A percentile compares a stretch with the other conserved stretches of the same genome.
phyloP scores from a whole-genome alignment of 2,797 vertebrate species.

The Microcaecilia unicolor region DNA sequence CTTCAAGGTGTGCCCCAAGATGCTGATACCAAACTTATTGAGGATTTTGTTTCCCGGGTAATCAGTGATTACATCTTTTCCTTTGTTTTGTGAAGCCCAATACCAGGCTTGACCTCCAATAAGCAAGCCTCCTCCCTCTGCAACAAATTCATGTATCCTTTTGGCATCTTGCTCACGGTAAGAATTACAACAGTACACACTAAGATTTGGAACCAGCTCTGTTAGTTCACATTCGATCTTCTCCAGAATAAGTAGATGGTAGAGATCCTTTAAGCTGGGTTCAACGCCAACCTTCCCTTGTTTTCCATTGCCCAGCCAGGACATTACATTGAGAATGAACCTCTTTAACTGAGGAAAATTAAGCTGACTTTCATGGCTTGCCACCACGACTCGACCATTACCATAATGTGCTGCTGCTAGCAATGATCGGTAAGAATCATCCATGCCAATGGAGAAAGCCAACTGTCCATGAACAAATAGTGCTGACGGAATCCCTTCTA shows the following conservation, averaged over 20 bases:
- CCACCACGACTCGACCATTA: slow-evolving; percentile 40
- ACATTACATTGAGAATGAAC: slow-evolving; percentile 46
- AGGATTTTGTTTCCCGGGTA: slow-evolving; percentile 54
- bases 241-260: slow-evolving; percentile 17
- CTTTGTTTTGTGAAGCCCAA: slow-evolving; percentile 53
- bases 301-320: slow-evolving; percentile 44
- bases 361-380: slow-evolving; percentile 39
- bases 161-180: slow-evolving; percentile 7
- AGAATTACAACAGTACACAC: slow-evolving; percentile 47
- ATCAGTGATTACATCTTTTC: slow-evolving; percentile 29
- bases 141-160: slow-evolving; percentile 41
- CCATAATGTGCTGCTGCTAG: slow-evolving; percentile 45
- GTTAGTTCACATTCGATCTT: slow-evolving; percentile 26
- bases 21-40: slow-evolving; percentile 50
- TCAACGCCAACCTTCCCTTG: slow-evolving; percentile 40
- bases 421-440: slow-evolving; percentile 32
- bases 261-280: slow-evolving; percentile 26
- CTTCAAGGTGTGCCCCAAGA: slow-evolving; percentile 27
- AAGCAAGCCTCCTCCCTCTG: slow-evolving; percentile 72
- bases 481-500: slow-evolving; percentile 33
- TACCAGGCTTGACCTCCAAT: slow-evolving; percentile 71
- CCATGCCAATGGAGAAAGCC: slow-evolving; percentile 46
- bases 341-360: slow-evolving; percentile 25
- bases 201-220: slow-evolving; percentile 12
- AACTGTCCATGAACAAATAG: slow-evolving; percentile 44